Base-by-base conservation (phyloP, 2,113 vertebrate species). In the Psettodes erumei region DNA sequence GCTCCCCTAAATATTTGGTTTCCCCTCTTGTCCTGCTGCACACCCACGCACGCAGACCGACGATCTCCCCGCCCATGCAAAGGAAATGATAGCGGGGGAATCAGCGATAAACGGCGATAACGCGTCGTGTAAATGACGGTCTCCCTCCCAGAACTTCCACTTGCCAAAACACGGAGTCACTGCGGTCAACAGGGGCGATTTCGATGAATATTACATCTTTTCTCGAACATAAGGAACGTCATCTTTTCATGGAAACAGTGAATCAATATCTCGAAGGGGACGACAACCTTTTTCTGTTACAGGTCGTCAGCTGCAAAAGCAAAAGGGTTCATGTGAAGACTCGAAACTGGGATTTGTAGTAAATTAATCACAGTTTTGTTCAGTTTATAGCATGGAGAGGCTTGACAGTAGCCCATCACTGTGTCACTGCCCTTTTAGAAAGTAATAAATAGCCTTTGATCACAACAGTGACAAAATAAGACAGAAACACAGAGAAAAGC, bases 1-100 rank as follows among this genome's bases (percentile, higher is more conserved):
- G 12, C 74, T 81, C 61, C 68, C 69, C 48, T 51, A 77, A 90
- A 91, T 83, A 82, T 82, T 81, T 83, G 58, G 56, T 82, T 75
- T 75, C 27, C 68, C 66, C 66, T 23, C 71, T 71, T 48, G 38
- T 67, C 53, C 27, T 68, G 3, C 23, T 64, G 61, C 21, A 64
- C 66, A 33, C 61, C 42, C 75, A 37, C 68, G 0, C 71, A 42
- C 53, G 45, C 28, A 71, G 37, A 38, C 33, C 28, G n/a, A 55
- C 18, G 37, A 86, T 27, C 54, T 63, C 66, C 28, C 59, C 62
- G 43, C 70, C 35, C 45, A 53, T 71, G 61, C 40, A 72, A 77
- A 64, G 27, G 2, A 64, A 1, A 66, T 6, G 38, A 16, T 12
- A n/a, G n/a, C n/a, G n/a, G n/a, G n/a, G n/a, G n/a, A n/a, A n/a